Base-by-base conservation (phyloP, 30 jellyfish, hydroid and myxozoan genomes). In the Aurelia aurita region DNA sequence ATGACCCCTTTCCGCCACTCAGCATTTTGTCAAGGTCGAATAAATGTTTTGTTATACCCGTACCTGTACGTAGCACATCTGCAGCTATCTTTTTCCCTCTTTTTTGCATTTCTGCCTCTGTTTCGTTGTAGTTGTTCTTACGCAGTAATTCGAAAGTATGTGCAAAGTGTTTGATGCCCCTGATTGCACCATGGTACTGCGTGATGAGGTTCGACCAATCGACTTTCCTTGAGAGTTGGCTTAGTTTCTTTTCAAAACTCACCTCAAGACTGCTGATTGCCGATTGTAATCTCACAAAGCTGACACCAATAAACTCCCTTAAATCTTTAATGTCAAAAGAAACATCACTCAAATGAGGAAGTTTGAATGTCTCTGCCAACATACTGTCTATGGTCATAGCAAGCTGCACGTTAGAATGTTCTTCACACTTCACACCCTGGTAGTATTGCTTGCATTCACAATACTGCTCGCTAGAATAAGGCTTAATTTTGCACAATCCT, bases 381-480 rank as follows among this genome's bases (percentile, higher is more conserved):
- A 84, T 49, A 19, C 72, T 4, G 47, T 84, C 93, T 21, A 84
- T 28, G 1, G 93, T 70, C 60, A 23, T 49, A 6, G 93, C 86
- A 11, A 84, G 58, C 2, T 34, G 49, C 10, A 46, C 58, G 14
- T 84, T 61, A 1, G 79, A 16, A 51, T 58, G 71, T 18, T 53
- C 25, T 67, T 70, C 46, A 25, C 93, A 84, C 1, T 6, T 26
- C 19, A 34, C 46, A 15, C 93, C 93, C 25, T 72, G 69, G 81
- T 62, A 84, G 51, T 39, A 81, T 25, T 61, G 58, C 69, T 81
- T 69, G 71, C 91, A 81, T 34, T 81, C 69, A 34, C 91, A 81
- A 43, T 81, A 66, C 31, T 32, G 68, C 65, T 60, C 21, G 16
- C 58, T 47, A 20, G 91, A 65, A 34, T 45, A 67, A 3, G 91